Evolutionary conservation across 2,797 vertebrate genomes (phyloP), one percentile per base, ranked within the genome.

Genomic region (Halcyon chelicuti): DNA sequence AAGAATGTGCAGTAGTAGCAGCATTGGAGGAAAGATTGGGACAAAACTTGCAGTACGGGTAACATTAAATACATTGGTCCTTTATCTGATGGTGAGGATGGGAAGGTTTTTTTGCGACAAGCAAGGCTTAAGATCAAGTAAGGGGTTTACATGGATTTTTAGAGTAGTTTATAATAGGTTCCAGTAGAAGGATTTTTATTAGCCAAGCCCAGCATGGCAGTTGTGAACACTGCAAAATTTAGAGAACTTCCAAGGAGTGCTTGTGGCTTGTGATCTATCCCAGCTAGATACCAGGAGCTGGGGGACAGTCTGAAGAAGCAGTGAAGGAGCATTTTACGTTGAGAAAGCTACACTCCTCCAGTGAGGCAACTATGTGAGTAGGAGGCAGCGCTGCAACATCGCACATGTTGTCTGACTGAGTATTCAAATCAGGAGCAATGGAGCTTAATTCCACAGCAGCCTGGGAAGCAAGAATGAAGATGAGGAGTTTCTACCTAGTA

Each of bases 391-490:
- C 1, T 75, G 54, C 81, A 87, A 87, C 67, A 55, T 37, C 79
- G n/a, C 80, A 66, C 78, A 31, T 39, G 17, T 33, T 78, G 71
- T 88, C 85, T 94, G 29, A 83, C 44, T 39, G 44, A 77, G 52
- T 42, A 93, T 44, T 94, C 57, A 88, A 66, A 88, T 51, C 52
- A 74, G 67, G 29, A 87, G 78, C 67, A 92, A 79, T 10, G 37
- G 46, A 83, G 49, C 68, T 95, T 83, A 91, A 91, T 75, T 72
- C 72, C 87, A 93, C 55, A 95, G 81, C 57, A 91, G 81, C 60
- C 67, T 88, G 66, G 79, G 93, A 93, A 91, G 76, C 65, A 95
- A 91, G 61, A 94, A 94, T 6, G 49, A 94, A 90, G 63, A 79
- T 40, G 21, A 87, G 55, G 67, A 88, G n/a, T 86, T 95, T 75